Percentiles rank a stretch among this genome's conserved stretches.
These are phyloP conservation scores for Urosaurus nigricauda DNA, from an alignment of 2,797 vertebrate species.

Conservation along the genomic window DNA sequence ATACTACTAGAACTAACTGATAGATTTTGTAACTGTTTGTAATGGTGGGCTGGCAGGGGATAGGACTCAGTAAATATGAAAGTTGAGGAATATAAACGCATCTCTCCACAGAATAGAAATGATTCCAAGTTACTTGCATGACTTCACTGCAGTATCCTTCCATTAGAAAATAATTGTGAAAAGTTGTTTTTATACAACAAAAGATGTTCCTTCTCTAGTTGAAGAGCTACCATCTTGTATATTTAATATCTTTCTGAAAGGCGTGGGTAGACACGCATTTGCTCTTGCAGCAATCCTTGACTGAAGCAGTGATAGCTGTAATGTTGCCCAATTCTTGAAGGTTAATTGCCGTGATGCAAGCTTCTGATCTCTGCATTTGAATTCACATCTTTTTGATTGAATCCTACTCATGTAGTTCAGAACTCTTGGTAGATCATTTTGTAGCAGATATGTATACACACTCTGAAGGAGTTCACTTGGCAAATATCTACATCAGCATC, in stretches of 20 bases:
- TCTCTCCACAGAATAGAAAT: not conserved
- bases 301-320: not conserved
- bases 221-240: not conserved
- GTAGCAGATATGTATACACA: not conserved
- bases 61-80: not conserved
- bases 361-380: too few species aligned
- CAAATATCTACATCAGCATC: not conserved
- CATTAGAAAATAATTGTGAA: not conserved
- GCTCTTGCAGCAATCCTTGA: not conserved
- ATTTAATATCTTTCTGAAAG: not conserved
- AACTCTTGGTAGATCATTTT: not conserved
- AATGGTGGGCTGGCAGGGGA: not conserved
- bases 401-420: not conserved
- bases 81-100: not conserved
- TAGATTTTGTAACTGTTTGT: not conserved
- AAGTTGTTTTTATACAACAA: not conserved
- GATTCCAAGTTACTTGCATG: not conserved
- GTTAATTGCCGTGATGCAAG: not conserved
- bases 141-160: not conserved
- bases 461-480: not conserved
- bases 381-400: not conserved
- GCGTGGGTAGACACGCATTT: not conserved
- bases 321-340: not conserved
- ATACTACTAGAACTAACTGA: not conserved
- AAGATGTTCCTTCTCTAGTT: too few species aligned